phyloP scores from a whole-genome alignment of 2,113 vertebrate genomes.

The Nycticorax nycticorax region DNA sequence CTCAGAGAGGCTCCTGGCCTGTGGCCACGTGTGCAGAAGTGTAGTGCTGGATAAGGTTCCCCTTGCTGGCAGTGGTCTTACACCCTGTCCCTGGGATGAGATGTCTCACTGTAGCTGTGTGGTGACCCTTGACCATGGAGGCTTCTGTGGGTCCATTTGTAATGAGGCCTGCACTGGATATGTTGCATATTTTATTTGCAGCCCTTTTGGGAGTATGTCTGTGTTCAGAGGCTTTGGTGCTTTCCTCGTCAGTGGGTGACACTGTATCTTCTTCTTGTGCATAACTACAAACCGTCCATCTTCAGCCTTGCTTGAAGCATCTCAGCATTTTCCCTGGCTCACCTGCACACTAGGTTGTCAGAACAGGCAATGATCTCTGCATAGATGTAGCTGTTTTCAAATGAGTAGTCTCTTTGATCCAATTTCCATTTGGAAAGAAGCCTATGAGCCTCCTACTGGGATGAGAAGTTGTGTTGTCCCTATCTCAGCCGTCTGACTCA shows the following conservation, averaged over 20 bases:
- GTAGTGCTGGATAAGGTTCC: not conserved
- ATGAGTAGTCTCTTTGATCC: not conserved
- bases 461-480: not conserved
- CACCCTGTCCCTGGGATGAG: not conserved
- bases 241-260: not conserved
- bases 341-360: not conserved
- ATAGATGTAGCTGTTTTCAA: not conserved
- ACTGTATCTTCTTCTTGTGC: not conserved
- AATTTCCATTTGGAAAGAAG: slow-evolving; percentile 5
- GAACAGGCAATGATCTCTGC: not conserved
- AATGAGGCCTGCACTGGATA: not conserved
- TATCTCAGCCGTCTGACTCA: not conserved
- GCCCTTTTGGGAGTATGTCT: not conserved
- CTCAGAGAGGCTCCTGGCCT: not conserved
- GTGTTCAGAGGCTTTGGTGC: not conserved
- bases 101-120: not conserved
- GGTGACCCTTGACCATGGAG: not conserved
- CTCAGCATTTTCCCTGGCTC: not conserved
- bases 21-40: not conserved
- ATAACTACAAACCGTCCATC: not conserved
- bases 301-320: not conserved
- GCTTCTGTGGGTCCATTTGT: not conserved
- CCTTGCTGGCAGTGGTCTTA: not conserved
- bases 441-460: not conserved
- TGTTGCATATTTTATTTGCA: not conserved